Evolutionary conservation across 2,113 vertebrate genomes (phyloP), one percentile per base, ranked within the genome.

Genomic region (Telmatochromis sp.): DNA sequence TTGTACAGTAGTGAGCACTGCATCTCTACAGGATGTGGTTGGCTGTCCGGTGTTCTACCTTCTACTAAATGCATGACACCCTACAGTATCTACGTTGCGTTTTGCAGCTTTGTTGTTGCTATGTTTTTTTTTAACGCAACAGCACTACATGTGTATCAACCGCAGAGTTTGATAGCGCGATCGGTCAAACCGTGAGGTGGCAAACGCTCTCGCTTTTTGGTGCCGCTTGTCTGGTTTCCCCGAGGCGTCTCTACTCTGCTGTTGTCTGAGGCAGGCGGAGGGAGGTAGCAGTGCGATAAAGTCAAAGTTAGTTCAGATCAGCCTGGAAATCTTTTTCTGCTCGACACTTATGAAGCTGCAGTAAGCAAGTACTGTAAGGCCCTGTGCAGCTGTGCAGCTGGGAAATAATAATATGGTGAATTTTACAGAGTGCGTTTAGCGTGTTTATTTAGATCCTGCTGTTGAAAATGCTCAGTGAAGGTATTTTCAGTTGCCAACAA

Each of bases 291-390:
- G 73, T 68, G 84, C 21, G 73, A 86, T 68, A 80, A 83, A 90
- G 87, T 83, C 57, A 75, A 57, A 86, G 80, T 81, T 15, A 19
- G 84, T 58, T n/a, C 57, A 42, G 79, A 91, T 93, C 91, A 91
- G 87, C 93, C 92, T 92, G 89, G 84, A 83, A 83, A 50, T 88
- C 55, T 81, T 85, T 83, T 85, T 83, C 84, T 87, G 75, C 78
- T 57, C 40, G 15, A 47, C 31, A 13, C 51, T 87, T 31, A 51
- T 82, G 53, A 80, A 28, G 85, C 51, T 68, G 1, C 60, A 7
- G 4, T 65, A 37, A 65, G 33, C 47, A 6, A 3, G 37, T 31
- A 5, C 68, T 37, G 60, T 5, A 3, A 65, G 60, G 60, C 60
- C 21, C 37, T 14, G 68, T 55, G 75, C 40, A 54, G 80, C 73